Evolutionary conservation across 2,888 invertebrate genomes (phyloP), one percentile per base, ranked within the genome.

Genomic region (Augiades crinisus): DNA sequence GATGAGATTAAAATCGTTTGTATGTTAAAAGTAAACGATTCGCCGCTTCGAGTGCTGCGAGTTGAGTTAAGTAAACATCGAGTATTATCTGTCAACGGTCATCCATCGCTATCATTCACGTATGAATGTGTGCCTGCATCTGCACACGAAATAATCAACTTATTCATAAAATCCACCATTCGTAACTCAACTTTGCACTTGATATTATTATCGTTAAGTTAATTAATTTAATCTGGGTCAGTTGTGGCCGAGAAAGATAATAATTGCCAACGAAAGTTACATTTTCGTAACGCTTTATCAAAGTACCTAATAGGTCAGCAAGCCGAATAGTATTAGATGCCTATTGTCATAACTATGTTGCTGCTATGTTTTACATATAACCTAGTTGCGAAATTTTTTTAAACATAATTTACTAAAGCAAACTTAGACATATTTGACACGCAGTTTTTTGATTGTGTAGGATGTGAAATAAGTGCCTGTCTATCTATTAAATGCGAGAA

Each of bases 81-180:
- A 84, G 84, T 84, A 88, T 86, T 88, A 89, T 89, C 88, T 86
- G 85, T 84, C 82, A 85, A 86, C 88, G 85, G 81, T 78, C 36
- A 84, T 83, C 78, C 82, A 80, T 71, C 67, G 72, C 67, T 64
- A 69, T 65, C 65, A 67, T 61, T 30, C 16, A 30, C 30, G 17
- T 30, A 58, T 72, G 71, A 73, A 65, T 69, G 72, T 59, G 74
- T 74, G 68, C n/a, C n/a, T n/a, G n/a, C 71, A 64, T 72, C 68
- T 70, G 71, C 70, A 76, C 67, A 78, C 67, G 56, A 73, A 73
- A 82, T 80, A 78, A 81, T 81, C 75, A 72, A 71, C 68, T 81
- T 77, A 82, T 82, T 85, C 80, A 83, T 78, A 68, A 82, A 77
- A 73, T 68, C 63, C 66, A 70, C 71, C 67, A 72, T 70, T 71